Evolutionary conservation across 1,140 invertebrate genomes (phyloP).

Genomic region (Zaprionus capensis): DNA sequence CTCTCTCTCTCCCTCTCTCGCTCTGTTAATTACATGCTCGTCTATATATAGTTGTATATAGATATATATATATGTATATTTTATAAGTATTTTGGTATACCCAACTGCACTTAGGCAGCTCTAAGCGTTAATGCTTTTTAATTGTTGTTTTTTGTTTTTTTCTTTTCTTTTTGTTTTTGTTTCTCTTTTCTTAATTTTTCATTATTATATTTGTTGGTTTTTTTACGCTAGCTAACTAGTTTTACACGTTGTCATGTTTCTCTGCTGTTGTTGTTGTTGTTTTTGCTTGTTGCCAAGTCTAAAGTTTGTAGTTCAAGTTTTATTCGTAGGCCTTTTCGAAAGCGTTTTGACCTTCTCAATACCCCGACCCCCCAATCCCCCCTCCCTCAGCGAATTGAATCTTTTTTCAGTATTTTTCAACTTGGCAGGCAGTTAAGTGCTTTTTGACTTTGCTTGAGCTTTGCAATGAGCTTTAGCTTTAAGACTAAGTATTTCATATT

Average conservation of each 20-base stretch:
- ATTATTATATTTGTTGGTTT: slow-evolving; percentile 23
- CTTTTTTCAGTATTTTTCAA: neutral
- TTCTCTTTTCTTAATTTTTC: slow-evolving; percentile 40
- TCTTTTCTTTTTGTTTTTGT: slow-evolving; percentile 30
- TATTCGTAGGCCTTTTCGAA: slow-evolving; percentile 70
- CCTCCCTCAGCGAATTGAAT: neutral
- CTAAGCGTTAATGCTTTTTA: slow-evolving; percentile 79
- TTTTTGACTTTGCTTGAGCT: slow-evolving; percentile 70
- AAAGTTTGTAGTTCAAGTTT: slow-evolving; percentile 81
- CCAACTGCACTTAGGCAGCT: slow-evolving; percentile 72
- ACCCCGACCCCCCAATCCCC: neutral
- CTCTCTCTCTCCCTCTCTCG: neutral
- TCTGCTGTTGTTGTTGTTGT: slow-evolving; percentile 10
- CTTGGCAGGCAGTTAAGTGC: slow-evolving; percentile 57
- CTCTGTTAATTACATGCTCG: slow-evolving; percentile 13
- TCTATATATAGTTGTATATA: slow-evolving; percentile 32
- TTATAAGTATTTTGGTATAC: slow-evolving; percentile 42
- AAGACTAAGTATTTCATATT: slow-evolving; percentile 16
- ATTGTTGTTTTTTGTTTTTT: slow-evolving; percentile 50
- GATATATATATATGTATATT: slow-evolving; percentile 27
- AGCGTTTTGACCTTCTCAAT: slow-evolving; percentile 65
- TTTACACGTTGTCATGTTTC: slow-evolving; percentile 68
- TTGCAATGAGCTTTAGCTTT: slow-evolving; percentile 48
- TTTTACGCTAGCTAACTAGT: slow-evolving; percentile 62
- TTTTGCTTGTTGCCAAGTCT: slow-evolving; percentile 64